These are phyloP conservation scores for Lampris megalopsis DNA, from an alignment of 2,113 vertebrate species.

Conservation along the genomic window DNA sequence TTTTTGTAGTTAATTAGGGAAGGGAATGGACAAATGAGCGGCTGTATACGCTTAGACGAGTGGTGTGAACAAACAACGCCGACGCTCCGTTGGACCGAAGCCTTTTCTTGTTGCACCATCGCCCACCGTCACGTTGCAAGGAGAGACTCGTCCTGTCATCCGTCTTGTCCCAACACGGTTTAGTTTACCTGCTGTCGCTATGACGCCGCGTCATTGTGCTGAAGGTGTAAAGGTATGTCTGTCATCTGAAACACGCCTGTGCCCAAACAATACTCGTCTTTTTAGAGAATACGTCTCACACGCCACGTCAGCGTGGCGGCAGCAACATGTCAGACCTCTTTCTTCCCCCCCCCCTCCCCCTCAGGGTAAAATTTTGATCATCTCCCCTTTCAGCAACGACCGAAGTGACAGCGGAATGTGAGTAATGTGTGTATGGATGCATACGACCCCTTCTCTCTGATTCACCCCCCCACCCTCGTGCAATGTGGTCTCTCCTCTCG, in stretches of 20 bases:
- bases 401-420: not conserved
- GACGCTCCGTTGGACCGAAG: too few species aligned
- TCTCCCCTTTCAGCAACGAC: too few species aligned
- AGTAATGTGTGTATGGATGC: not conserved
- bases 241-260: conserved; percentile 2
- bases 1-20: too few species aligned
- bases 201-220: not conserved
- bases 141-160: not conserved
- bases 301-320: not conserved
- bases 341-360: too few species aligned
- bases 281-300: not conserved
- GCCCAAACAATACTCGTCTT: conserved; percentile 5
- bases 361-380: too few species aligned
- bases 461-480: not conserved
- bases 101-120: conserved; percentile 19
- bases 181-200: not conserved
- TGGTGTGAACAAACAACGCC: too few species aligned
- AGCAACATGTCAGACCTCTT: too few species aligned
- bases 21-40: too few species aligned
- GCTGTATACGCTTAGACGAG: too few species aligned
- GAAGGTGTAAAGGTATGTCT: not conserved
- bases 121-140: conserved; percentile 16
- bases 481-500: conserved; percentile 1
- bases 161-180: not conserved
- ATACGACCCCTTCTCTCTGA: conserved; percentile 1